Base-by-base conservation (phyloP, 2,113 vertebrate genomes). In the Grantiella picta region DNA sequence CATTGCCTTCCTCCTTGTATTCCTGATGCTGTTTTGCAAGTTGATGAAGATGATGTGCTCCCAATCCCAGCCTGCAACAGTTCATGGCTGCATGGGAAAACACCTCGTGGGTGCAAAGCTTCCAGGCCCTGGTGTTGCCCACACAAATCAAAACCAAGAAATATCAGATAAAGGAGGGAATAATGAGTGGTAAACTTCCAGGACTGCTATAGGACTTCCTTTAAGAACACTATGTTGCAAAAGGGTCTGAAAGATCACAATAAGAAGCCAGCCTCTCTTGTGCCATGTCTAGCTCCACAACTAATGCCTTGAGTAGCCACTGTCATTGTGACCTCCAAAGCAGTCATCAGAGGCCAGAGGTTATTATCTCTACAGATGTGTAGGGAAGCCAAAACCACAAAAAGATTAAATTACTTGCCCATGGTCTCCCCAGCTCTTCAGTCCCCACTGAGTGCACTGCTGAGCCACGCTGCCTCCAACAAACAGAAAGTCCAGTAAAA, bases 101-200 rank as follows among this genome's bases (percentile, higher is more conserved):
- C 98, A 98, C 82, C 72, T 86, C 10, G 70, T 94, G 29, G 96
- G 65, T 31, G 96, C 94, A 20, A 94, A 98, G 3, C 97, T 92
- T 89, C 98, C 98, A 6, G 98, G 98, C 40, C 98, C 98, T 7
- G 96, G 97, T 45, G 97, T 97, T 97, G 96, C 98, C 98, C 98
- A 91, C 75, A 91, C 90, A 94, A 93, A 47, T 24, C 47, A 86
- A 93, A 81, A 66, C 59, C 20, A 72, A 78, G 60, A 44, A 93
- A 70, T 53, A 71, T 27, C 50, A 80, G 71, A 52, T 63, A 57
- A 85, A 71, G 31, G 36, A 40, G 21, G 59, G 49, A 93, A 33
- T 29, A 64, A 71, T 4, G 11, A 82, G 49, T 15, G 28, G 25
- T 29, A n/a, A 68, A 52, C 35, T 86, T 54, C 68, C 33, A 59